phyloP scores from a whole-genome alignment of 2,888 invertebrate species.

The Phaonia tiefii region DNA sequence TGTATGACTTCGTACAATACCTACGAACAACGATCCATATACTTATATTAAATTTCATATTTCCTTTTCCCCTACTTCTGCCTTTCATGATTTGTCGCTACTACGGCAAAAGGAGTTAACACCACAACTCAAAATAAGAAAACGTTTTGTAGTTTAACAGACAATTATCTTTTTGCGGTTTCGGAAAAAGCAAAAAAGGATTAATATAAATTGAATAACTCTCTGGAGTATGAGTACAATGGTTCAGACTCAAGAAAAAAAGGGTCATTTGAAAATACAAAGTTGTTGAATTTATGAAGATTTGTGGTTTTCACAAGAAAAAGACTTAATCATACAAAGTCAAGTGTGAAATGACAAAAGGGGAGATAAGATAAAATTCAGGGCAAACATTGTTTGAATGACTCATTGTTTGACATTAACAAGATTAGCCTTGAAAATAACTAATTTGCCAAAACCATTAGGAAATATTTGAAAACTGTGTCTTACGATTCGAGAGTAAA shows the following conservation, averaged over 20 bases:
- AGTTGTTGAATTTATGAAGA: background rate
- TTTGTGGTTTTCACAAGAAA: conserved; percentile 35
- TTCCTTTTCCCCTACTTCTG: background rate
- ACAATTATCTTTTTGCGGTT: conserved; percentile 50
- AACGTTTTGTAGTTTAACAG: background rate
- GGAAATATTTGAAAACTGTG: no score
- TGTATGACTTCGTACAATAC: background rate
- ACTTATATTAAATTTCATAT: conserved; percentile 35
- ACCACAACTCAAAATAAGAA: background rate
- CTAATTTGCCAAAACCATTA: no score
- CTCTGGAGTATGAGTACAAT: background rate
- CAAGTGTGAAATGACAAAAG: background rate
- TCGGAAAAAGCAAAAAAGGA: background rate
- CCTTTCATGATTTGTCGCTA: conserved; percentile 12
- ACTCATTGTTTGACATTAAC: no score
- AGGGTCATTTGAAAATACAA: conserved; percentile 19
- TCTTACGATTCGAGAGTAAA: no score
- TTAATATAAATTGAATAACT: conserved; percentile 46
- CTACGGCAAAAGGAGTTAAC: background rate
- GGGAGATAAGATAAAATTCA: no score
- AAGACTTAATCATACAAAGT: no score
- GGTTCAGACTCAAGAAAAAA: background rate
- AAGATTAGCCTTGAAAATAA: no score
- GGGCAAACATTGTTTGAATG: no score
- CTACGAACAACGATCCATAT: conserved; percentile 17